Percentiles rank a stretch among this genome's conserved stretches.
Evolutionary conservation across 2,888 invertebrate genomes (phyloP).

Genomic region (Drosophila paracracens): DNA sequence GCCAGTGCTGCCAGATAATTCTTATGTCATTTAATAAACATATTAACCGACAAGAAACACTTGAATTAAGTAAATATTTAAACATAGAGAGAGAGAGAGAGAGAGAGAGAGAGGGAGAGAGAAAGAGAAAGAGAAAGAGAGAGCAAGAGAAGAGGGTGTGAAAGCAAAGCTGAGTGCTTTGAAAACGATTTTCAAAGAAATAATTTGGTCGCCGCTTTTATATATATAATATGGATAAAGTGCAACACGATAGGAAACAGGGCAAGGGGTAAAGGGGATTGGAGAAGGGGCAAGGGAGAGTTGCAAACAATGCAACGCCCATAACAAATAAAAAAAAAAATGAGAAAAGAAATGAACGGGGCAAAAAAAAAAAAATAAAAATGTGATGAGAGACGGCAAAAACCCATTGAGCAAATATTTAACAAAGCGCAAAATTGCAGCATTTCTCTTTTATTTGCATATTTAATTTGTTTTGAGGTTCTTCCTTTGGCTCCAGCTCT

Average conservation of each 20-base stretch:
- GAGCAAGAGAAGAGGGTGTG: background rate
- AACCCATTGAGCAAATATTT: slow-evolving; percentile 75
- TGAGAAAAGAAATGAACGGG: background rate
- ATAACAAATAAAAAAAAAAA: slow-evolving; percentile 32
- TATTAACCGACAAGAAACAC: slow-evolving; percentile 24
- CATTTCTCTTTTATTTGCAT: slow-evolving; percentile 75
- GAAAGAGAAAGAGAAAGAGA: background rate
- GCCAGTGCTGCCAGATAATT: slow-evolving; percentile 27
- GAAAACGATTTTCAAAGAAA: slow-evolving; percentile 2
- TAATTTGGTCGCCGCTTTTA: slow-evolving; percentile 19
- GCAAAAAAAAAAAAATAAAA: background rate
- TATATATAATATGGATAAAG: background rate
- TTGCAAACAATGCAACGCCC: slow-evolving; percentile 44
- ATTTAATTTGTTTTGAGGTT: slow-evolving; percentile 79
- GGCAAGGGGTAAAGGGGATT: background rate
- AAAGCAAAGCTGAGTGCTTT: slow-evolving; percentile 13
- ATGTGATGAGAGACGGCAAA: slow-evolving; percentile 26
- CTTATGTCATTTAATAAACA: slow-evolving; percentile 46
- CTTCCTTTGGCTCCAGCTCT: slow-evolving; percentile 17
- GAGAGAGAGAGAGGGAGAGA: background rate
- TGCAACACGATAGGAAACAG: background rate
- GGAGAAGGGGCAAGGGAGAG: background rate
- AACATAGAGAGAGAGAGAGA: background rate
- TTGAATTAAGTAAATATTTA: slow-evolving; percentile 55
- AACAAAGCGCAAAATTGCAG: slow-evolving; percentile 79